Percentiles rank a stretch among this genome's conserved stretches.
Conservation (phyloP, 1,140 invertebrate genomes). For the Drosophila mojavensis region DNA sequence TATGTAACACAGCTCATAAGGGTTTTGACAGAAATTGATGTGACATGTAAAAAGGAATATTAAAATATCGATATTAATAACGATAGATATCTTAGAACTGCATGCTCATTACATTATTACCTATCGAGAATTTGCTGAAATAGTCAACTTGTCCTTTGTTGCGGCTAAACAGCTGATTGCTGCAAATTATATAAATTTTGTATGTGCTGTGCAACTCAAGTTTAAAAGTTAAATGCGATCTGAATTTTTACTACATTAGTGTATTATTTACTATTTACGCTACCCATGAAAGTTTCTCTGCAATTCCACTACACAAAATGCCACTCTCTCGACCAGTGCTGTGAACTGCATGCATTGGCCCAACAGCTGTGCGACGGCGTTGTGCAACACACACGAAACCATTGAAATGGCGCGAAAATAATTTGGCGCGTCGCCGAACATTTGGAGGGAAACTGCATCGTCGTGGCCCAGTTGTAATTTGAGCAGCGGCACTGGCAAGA, state of each 20-base stretch:
- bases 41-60: not conserved
- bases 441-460: constrained; percentile 73
- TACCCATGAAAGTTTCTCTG: not conserved
- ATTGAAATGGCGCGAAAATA: constrained; percentile 36
- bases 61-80: constrained; percentile 20
- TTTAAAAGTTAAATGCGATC: too few species aligned
- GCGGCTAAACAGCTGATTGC: constrained; percentile 20
- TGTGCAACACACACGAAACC: constrained; percentile 39
- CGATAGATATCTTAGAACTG: not conserved
- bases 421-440: constrained; percentile 65
- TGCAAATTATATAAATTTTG: not conserved
- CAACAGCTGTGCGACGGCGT: constrained; percentile 43
- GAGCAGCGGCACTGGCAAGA: constrained; percentile 65
- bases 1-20: not conserved
- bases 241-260: not conserved
- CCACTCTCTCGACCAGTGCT: constrained; percentile 6
- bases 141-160: constrained; percentile 1
- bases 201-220: too few species aligned
- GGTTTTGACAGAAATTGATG: not conserved
- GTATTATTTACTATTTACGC: not conserved
- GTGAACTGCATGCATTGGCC: not conserved
- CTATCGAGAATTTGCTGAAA: constrained; percentile 11
- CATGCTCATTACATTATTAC: not conserved
- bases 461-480: constrained; percentile 76
- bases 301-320: constrained; percentile 28